Evolutionary conservation across 2,888 invertebrate genomes (phyloP), one percentile per base, ranked within the genome.

Genomic region (Troilus luridus): DNA sequence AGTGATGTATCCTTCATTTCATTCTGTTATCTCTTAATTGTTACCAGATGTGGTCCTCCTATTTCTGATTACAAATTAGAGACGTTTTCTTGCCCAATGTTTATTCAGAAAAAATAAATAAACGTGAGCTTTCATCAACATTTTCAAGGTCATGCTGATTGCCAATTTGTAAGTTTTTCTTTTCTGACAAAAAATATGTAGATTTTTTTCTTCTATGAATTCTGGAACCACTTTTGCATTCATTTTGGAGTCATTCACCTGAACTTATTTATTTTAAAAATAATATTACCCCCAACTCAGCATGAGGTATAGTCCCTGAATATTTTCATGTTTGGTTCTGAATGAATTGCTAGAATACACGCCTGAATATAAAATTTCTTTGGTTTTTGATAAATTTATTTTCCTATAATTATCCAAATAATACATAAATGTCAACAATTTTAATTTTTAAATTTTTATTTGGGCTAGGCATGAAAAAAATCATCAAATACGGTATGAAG

Each of bases 21-120:
- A n/a, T n/a, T 6, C 21, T 14, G 6, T 56, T 85, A 58, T 85
- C 85, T 85, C 21, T 58, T 85, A 9, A 85, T 85, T 58, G 56
- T 85, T n/a, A 6, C 54, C 54, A 85, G 56, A 85, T 85, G 72
- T 41, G n/a, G 1, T n/a, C n/a, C n/a, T 56, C 85, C 56, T 85
- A 56, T 85, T 85, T 58, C 85, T 85, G 56, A 85, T 85, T n/a
- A 85, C 5, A n/a, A 56, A 58, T 85, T n/a, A 81, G 24, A 17
- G 72, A 77, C 12, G 72, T 41, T 77, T 41, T 14, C 41, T 41
- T 17, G 72, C 17, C 41, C 7, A 41, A 41, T 77, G 72, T 77
- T 77, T 77, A 77, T 8, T 41, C 17, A 41, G 17, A 77, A 77
- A 77, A 24, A 17, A 41, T 41, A 17, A 41, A 17, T 77, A 41